Evolutionary conservation across 2,113 vertebrate genomes (phyloP), one percentile per base, ranked within the genome.

Genomic region (Eulacestoma nigropectus): DNA sequence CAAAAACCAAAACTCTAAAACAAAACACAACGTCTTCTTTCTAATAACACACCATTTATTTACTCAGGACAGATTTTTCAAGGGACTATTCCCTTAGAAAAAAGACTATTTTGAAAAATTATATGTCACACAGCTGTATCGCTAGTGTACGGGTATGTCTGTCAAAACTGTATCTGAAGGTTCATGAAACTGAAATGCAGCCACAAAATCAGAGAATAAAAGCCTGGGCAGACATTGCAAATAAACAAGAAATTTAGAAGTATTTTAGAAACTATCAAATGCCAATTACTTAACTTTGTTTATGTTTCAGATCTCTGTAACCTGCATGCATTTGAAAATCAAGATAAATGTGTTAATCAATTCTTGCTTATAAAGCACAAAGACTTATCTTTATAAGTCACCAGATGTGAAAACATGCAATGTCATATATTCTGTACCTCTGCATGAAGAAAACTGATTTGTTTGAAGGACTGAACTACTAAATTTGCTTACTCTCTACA

Each of bases 321-420:
- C 33, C 23, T 27, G 1, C 33, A 59, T 59, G 18, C 41, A 46
- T 81, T 87, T 82, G 27, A 81, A 93, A 92, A 70, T 53, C 62
- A 68, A 78, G 49, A 95, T 32, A 73, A 90, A 77, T 65, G 23
- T 77, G 42, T 67, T 74, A 84, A 90, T 77, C 47, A 86, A 1
- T 33, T 86, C 35, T 84, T 87, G 56, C 75, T 95, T 87, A 68
- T 68, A 78, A 91, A 87, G 55, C 42, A 84, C 35, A 79, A 84
- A 64, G 12, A 30, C 3, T 59, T 85, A 79, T 84, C 49, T 86
- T 83, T 87, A 2, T 50, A 88, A 86, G n/a, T 64, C 52, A 52
- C 56, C 77, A 92, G 84, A 78, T 92, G 84, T 52, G 25, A 91
- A 94, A 97, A 77, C 72, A 81, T 77, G 63, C 30, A 53, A 39